Evolutionary conservation across 2,888 invertebrate species (phyloP), one percentile per base, ranked within the genome.

Genomic region (Panzeria rudis): DNA sequence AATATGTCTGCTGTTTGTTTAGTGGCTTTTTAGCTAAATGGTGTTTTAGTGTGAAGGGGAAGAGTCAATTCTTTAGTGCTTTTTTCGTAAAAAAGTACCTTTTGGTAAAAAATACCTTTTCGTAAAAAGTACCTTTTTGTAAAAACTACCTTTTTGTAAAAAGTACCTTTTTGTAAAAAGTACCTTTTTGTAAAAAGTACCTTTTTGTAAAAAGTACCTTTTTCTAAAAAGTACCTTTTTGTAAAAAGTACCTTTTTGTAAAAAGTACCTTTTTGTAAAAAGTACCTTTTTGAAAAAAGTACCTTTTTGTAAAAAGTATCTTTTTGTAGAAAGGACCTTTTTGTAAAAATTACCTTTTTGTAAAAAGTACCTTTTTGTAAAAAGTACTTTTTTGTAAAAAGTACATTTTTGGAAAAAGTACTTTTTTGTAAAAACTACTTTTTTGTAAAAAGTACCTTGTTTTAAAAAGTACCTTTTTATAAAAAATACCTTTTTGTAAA

Each of bases 1-100:
- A 85, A 69, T 81, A 64, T 85, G 81, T 69, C 85, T 85, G 82
- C 69, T 47, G 62, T 71, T 76, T 76, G 75, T 81, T 81, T 76
- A 66, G 77, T 62, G 54, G 56, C 15, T 69, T 68, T 35, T 44
- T 68, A 72, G 41, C 23, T 15, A 72, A 59, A 72, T 76, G 7
- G 32, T 29, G 66, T 68, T 80, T 29, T 56, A 6, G 8, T 29
- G 3, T 3, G 9, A n/a, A 56, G 20, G 2, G 0, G 23, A 52
- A 5, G 73, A 52, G 3, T 81, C 5, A 17, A 41, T 66, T 80
- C 66, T 50, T 15, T 7, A 29, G 9, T 1, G 15, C 0, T 50
- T 20, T 8, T 54, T 9, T 13, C 32, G n/a, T 6, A 0, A 29
- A 2, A 29, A 29, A 25, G 0, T 23, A n/a, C 15, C 6, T 8